These are phyloP conservation scores for Hiodon tergisus DNA, from an alignment of 2,113 vertebrate species.

Conservation along the genomic window DNA sequence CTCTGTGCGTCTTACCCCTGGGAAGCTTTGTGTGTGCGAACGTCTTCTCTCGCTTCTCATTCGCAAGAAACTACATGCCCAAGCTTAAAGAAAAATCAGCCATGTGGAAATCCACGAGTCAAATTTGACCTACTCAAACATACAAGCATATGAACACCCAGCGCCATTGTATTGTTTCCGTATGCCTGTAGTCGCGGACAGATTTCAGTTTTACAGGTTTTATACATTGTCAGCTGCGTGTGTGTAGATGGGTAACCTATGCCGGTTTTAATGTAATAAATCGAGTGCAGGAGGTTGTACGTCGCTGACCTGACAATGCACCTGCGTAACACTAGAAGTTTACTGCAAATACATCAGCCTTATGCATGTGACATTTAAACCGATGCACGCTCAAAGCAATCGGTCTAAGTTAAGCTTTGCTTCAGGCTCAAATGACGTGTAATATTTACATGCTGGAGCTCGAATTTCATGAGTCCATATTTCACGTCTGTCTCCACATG, in stretches of 20 bases:
- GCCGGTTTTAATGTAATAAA: background rate
- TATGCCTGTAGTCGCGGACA: background rate
- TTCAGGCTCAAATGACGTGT: constrained; percentile 20
- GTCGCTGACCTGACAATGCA: background rate
- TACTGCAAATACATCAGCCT: background rate
- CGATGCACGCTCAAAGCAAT: constrained; percentile 31
- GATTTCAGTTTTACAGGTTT: background rate
- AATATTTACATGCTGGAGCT: constrained; percentile 9
- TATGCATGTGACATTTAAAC: constrained; percentile 30
- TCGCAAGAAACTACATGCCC: too few relatives aligned
- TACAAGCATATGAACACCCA: too few relatives aligned
- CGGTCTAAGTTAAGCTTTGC: constrained; percentile 42
- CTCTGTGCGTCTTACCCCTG: too few relatives aligned
- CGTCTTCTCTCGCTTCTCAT: too few relatives aligned
- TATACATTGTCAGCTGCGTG: background rate
- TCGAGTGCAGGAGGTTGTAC: background rate
- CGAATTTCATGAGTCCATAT: constrained; percentile 1
- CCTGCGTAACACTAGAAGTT: background rate
- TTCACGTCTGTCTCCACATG: background rate
- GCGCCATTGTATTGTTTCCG: background rate
- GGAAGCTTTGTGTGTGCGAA: too few relatives aligned
- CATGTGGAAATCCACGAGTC: too few relatives aligned
- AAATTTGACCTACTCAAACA: too few relatives aligned
- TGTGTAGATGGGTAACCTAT: background rate
- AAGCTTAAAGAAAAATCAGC: too few relatives aligned